Evolutionary conservation across 2,888 invertebrate species (phyloP).

Genomic region (Drosophila leonis): DNA sequence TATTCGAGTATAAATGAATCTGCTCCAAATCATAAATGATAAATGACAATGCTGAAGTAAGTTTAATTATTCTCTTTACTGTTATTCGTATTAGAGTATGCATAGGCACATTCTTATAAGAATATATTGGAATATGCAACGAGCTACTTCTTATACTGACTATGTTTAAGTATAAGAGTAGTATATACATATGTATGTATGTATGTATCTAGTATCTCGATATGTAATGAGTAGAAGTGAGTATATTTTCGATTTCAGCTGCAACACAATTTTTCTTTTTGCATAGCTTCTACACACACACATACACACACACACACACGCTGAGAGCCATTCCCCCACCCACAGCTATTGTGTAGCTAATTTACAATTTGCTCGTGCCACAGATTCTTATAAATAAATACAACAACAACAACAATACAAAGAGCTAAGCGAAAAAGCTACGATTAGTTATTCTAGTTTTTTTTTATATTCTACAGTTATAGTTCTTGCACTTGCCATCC

Average conservation of each 20-base stretch:
- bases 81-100: no score
- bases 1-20: neutral
- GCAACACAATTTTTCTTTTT: conserved; percentile 19
- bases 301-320: neutral
- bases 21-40: neutral
- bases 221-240: conserved; percentile 1
- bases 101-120: neutral
- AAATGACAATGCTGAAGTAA: neutral
- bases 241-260: conserved; percentile 11
- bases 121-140: neutral
- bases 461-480: conserved; percentile 22
- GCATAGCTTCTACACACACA: neutral
- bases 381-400: conserved; percentile 44
- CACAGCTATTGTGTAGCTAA: conserved; percentile 57
- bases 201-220: no score
- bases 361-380: conserved; percentile 75
- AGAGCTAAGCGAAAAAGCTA: conserved; percentile 23
- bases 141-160: neutral
- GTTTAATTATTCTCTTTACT: neutral
- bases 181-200: no score
- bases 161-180: no score
- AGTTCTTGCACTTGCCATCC: conserved; percentile 17
- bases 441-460: conserved; percentile 16
- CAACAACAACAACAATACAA: conserved; percentile 28
- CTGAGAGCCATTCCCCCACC: conserved; percentile 3